A percentile compares a stretch with the other conserved stretches of the same genome.
Evolutionary conservation across 1,140 invertebrate genomes (phyloP).

Genomic region (Ridgeia piscesae): DNA sequence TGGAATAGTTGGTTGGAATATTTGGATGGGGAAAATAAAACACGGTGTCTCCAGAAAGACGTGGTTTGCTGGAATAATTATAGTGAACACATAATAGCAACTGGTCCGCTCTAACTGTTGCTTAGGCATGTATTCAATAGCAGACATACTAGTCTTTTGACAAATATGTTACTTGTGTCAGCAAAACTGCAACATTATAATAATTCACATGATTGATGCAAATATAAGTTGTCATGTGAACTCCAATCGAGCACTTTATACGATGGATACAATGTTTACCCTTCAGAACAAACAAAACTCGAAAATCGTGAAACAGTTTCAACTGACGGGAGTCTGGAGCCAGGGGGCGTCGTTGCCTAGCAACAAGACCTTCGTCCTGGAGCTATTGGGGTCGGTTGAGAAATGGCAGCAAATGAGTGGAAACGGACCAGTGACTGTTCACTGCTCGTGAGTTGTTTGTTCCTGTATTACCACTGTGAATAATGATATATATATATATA

Average conservation of each 20-base stretch:
- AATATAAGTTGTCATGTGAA: not conserved
- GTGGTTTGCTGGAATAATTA: too few relatives aligned
- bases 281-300: not conserved
- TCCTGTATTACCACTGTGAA: not conserved
- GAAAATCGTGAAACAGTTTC: slow-evolving; percentile 27
- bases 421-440: slow-evolving; percentile 47
- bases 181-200: not conserved
- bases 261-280: not conserved
- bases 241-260: not conserved
- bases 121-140: too few relatives aligned
- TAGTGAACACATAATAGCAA: too few relatives aligned
- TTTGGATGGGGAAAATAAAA: too few relatives aligned
- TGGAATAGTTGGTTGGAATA: too few relatives aligned
- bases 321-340: slow-evolving; percentile 45
- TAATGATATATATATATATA: not conserved
- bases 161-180: not conserved
- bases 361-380: slow-evolving; percentile 46
- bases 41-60: too few relatives aligned
- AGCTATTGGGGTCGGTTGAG: slow-evolving; percentile 48
- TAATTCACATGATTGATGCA: not conserved
- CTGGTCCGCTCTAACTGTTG: too few relatives aligned
- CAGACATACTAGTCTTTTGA: too few relatives aligned
- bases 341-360: slow-evolving; percentile 45
- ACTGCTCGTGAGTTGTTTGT: slow-evolving; percentile 50
- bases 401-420: slow-evolving; percentile 49